Percentiles rank a stretch among this genome's conserved stretches.
Evolutionary conservation across 2,113 vertebrate genomes (phyloP).

Genomic region (Pleuronectes platessa): DNA sequence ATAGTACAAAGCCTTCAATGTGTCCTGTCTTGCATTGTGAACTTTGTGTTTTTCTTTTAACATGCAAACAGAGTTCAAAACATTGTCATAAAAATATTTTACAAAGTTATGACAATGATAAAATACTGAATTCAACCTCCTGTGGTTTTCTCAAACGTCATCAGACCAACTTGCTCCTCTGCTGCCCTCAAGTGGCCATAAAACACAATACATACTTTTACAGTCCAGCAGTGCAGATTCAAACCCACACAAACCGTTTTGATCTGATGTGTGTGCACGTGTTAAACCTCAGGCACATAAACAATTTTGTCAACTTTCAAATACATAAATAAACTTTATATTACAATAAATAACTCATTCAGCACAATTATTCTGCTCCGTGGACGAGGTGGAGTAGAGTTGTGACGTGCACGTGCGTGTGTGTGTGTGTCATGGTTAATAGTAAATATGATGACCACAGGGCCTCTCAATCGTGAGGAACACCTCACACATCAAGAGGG

Average conservation of each 20-base stretch:
- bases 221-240: conserved; percentile 33
- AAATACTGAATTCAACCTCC: conserved; percentile 45
- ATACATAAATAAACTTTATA: conserved; percentile 67
- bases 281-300: conserved; percentile 56
- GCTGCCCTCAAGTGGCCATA: conserved; percentile 54
- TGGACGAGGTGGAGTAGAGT: conserved; percentile 38
- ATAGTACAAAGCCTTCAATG: no score
- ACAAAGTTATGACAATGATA: conserved; percentile 50
- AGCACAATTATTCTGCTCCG: conserved; percentile 43
- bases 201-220: conserved; percentile 40
- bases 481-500: no score
- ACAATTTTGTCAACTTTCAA: conserved; percentile 41
- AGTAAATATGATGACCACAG: conserved; percentile 35
- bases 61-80: no score
- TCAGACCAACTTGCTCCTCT: conserved; percentile 17
- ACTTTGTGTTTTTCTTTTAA: no score
- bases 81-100: no score
- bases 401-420: conserved; percentile 35
- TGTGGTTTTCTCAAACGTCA: conserved; percentile 17
- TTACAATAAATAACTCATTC: conserved; percentile 72
- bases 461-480: neutral
- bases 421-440: conserved; percentile 32
- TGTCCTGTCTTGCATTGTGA: no score
- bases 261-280: conserved; percentile 15
- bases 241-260: conserved; percentile 10